phyloP scores from a whole-genome alignment of 2,888 invertebrate species.

The Ornithoptera priamus region DNA sequence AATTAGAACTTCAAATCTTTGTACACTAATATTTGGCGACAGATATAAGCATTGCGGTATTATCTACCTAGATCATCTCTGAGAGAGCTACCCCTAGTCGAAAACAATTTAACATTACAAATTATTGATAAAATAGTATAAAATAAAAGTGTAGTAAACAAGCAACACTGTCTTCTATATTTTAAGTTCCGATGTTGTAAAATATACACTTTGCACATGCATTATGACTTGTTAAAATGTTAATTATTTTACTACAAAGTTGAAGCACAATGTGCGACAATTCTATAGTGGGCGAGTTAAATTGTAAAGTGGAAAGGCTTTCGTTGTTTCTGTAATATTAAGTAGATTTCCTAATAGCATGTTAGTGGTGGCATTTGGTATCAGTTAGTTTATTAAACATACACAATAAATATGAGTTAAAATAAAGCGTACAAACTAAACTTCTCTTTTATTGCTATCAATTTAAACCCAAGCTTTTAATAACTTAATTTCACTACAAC shows the following conservation, averaged over 20 bases:
- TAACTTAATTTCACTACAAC: neutral
- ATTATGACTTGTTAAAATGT: conserved; percentile 13
- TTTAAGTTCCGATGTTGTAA: neutral
- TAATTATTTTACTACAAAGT: conserved; percentile 21
- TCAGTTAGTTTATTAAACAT: conserved; percentile 6
- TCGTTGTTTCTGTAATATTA: conserved; percentile 19
- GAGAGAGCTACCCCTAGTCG: too few relatives aligned
- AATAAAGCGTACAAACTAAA: neutral
- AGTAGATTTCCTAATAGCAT: conserved; percentile 1
- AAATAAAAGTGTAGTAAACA: neutral
- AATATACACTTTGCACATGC: conserved; percentile 10
- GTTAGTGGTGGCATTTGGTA: conserved; percentile 7
- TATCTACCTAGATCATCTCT: too few relatives aligned
- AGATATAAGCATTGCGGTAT: too few relatives aligned
- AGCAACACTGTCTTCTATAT: neutral
- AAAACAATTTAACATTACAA: too few relatives aligned
- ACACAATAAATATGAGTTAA: neutral
- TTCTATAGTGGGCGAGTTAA: conserved; percentile 20
- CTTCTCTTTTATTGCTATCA: neutral
- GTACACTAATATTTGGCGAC: too few relatives aligned
- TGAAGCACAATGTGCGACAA: conserved; percentile 22
- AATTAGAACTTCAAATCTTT: too few relatives aligned
- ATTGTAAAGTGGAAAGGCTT: conserved; percentile 19
- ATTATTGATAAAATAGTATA: neutral
- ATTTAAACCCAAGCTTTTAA: neutral